These are phyloP conservation scores for Synanthedon tipuliformis DNA, from an alignment of 2,888 invertebrate species.

Conservation along the genomic window DNA sequence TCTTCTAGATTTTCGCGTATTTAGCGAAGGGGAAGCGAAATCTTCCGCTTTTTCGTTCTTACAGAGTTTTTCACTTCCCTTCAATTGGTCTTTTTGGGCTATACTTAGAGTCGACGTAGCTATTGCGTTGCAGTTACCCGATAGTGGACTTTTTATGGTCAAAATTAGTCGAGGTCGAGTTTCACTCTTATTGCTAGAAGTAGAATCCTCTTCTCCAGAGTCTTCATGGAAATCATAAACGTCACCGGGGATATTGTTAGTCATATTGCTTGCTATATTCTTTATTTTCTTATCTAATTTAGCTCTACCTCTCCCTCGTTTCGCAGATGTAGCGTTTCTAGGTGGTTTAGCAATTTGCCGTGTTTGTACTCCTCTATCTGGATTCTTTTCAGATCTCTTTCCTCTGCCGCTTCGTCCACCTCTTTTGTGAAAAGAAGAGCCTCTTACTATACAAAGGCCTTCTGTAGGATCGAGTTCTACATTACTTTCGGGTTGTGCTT, in stretches of 20 bases:
- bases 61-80: conserved; percentile 31
- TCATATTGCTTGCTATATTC: conserved; percentile 55
- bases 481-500: conserved; percentile 14
- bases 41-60: conserved; percentile 70
- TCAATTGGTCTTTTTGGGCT: conserved; percentile 41
- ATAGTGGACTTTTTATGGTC: conserved; percentile 81
- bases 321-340: conserved; percentile 37
- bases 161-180: conserved; percentile 80
- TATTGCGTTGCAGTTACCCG: conserved; percentile 46
- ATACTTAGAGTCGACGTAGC: conserved; percentile 53
- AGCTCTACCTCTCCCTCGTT: conserved; percentile 62
- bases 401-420: conserved; percentile 56
- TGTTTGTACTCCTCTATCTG: conserved; percentile 54
- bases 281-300: conserved; percentile 67
- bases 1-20: conserved; percentile 84
- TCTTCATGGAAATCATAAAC: conserved; percentile 94
- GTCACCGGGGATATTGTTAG: conserved; percentile 76
- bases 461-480: conserved; percentile 14
- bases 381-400: conserved; percentile 44
- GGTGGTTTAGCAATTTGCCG: conserved; percentile 55
- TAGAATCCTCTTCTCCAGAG: conserved; percentile 79
- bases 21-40: conserved; percentile 72
- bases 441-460: conserved; percentile 23
- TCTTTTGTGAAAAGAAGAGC: conserved; percentile 28
- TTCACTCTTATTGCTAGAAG: conserved; percentile 54